phyloP scores from a whole-genome alignment of 2,888 invertebrate species.

The Stenurella melanura region DNA sequence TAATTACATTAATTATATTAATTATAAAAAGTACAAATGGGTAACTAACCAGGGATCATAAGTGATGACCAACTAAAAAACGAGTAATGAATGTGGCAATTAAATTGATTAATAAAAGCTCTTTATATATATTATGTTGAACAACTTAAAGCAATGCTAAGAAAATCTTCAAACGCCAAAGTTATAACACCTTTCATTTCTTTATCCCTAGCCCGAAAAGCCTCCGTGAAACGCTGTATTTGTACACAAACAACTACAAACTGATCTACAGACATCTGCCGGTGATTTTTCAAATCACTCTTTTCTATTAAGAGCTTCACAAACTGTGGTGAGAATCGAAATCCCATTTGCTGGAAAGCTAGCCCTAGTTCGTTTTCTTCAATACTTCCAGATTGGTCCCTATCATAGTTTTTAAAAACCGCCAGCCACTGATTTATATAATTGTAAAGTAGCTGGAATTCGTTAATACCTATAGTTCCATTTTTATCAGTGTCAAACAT shows the following conservation, averaged over 20 bases:
- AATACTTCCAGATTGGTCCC: conserved; percentile 89
- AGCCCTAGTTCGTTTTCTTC: conserved; percentile 86
- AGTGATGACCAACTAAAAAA: background rate
- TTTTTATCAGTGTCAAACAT: conserved; percentile 92
- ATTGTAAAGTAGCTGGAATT: conserved; percentile 90
- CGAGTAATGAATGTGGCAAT: background rate
- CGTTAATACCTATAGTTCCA: conserved; percentile 88
- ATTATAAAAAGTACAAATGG: background rate
- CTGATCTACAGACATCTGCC: conserved; percentile 86
- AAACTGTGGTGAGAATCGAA: conserved; percentile 87
- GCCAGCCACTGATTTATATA: conserved; percentile 93
- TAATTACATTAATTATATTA: background rate
- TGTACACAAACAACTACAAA: conserved; percentile 93
- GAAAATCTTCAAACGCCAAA: conserved; percentile 93
- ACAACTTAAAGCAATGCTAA: conserved; percentile 87
- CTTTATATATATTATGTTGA: conserved; percentile 68
- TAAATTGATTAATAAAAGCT: background rate
- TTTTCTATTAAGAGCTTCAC: conserved; percentile 82
- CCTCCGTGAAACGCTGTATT: conserved; percentile 91
- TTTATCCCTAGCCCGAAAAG: conserved; percentile 87
- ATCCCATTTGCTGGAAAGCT: conserved; percentile 93
- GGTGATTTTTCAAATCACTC: conserved; percentile 79
- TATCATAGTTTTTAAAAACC: conserved; percentile 89
- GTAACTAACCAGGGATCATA: background rate
- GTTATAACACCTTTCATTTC: conserved; percentile 88